phyloP scores from a whole-genome alignment of 1,140 invertebrate genomes.

The Papilio polytes region DNA sequence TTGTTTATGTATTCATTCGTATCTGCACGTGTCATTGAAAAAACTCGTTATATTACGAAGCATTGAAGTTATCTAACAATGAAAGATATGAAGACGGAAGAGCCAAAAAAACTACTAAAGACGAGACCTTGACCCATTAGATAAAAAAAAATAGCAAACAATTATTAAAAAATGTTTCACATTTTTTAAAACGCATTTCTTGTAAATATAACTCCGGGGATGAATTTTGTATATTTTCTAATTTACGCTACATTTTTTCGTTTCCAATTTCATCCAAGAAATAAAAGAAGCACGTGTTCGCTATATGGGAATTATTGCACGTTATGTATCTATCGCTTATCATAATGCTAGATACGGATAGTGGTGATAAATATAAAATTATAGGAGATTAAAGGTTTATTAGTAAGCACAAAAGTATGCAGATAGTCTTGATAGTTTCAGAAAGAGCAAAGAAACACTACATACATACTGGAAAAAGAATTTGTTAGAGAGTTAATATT shows the following conservation, averaged over 20 bases:
- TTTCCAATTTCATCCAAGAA: not conserved
- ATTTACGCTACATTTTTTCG: not conserved
- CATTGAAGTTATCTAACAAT: constrained; percentile 6
- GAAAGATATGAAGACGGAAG: constrained; percentile 11
- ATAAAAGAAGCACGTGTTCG: not conserved
- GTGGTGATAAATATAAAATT: not conserved
- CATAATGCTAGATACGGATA: not conserved
- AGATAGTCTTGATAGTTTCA: not conserved
- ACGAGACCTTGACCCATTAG: not conserved
- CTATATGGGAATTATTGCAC: not conserved
- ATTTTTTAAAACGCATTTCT: not conserved
- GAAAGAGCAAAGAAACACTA: not conserved
- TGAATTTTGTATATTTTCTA: not conserved
- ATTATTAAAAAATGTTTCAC: not conserved
- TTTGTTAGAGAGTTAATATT: too few relatives aligned
- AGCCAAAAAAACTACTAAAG: not conserved
- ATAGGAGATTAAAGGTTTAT: not conserved
- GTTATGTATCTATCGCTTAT: not conserved
- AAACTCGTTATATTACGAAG: not conserved
- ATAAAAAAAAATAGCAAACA: not conserved
- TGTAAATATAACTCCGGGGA: not conserved
- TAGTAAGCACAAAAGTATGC: not conserved
- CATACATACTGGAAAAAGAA: not conserved
- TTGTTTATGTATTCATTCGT: not conserved
- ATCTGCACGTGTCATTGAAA: not conserved